Evolutionary conservation across 2,797 vertebrate species (phyloP), one percentile per base, ranked within the genome.

Genomic region (Clarias laeviceps): DNA sequence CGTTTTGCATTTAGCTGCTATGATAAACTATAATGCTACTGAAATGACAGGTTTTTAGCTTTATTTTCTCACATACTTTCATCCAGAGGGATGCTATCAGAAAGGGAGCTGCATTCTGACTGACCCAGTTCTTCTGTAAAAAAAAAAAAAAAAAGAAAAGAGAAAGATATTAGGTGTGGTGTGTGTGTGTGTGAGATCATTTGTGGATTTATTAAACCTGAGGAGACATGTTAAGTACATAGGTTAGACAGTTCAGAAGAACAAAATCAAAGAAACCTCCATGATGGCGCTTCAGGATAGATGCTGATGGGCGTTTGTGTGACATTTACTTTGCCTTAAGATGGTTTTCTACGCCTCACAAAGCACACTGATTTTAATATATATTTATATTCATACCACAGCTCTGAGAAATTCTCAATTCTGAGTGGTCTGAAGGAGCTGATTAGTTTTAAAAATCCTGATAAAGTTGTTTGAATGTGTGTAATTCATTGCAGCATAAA

Each of bases 71-170:
- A 95, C 95, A 91, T 94, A 99, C 97, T 94, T n/a, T 99, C 97
- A 61, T 99, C 97, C 83, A 95, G 92, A 5, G 96, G 96, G 84
- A 96, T 95, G 68, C 97, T 97, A 80, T 96, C 96, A 0, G 97
- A 98, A 89, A 99, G 90, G 37, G 97, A 98, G 91, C 97, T 97
- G 73, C 96, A 97, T 91, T 98, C 96, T 0, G 98, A 98, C 1
- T 96, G 97, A 59, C 96, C 91, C 17, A 97, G 95, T 87, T 98
- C 98, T 94, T 99, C 98, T 99, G 92, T 64, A 91, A 92, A 24
- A 74, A 50, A 50, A 50, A 11, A 34, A 2, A 50, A 12, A 50
- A 2, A 50, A 1, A 45, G 11, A 50, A 12, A 50, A 83, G 37
- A 83, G 56, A 64, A 68, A n/a, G n/a, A 27, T 11, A 5, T 50